phyloP scores from a whole-genome alignment of 2,113 vertebrate genomes.

The Mesembrinibis cayennensis region DNA sequence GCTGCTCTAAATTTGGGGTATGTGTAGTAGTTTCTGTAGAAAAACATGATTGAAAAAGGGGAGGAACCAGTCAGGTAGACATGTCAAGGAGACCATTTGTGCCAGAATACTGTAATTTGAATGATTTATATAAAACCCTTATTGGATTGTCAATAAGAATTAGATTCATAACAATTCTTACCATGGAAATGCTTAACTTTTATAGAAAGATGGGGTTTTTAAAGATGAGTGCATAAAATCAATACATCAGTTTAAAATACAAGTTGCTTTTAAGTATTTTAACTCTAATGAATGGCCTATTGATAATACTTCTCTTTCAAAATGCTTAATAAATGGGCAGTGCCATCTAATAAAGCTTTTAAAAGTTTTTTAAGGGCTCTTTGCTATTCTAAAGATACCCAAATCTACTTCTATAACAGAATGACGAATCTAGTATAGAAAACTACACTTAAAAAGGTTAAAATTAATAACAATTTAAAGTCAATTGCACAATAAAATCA shows the following conservation, averaged over 20 bases:
- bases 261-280: neutral
- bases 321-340: neutral
- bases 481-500: neutral
- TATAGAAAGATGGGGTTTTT: accelerated
- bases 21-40: neutral
- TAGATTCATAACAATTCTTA: neutral
- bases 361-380: neutral
- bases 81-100: neutral
- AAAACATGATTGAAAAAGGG: neutral
- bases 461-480: neutral
- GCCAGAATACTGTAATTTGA: neutral
- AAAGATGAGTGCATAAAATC: neutral
- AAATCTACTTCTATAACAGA: neutral
- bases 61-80: neutral
- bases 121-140: neutral
- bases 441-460: neutral
- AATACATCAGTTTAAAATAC: neutral
- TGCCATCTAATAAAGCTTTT: neutral
- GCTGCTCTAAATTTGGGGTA: neutral
- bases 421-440: neutral
- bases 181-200: neutral
- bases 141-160: neutral
- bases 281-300: neutral
- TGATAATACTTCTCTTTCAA: neutral
- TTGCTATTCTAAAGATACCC: neutral